Base-by-base conservation (phyloP, 2,888 invertebrate species). In the Temnothorax rugatulus region DNA sequence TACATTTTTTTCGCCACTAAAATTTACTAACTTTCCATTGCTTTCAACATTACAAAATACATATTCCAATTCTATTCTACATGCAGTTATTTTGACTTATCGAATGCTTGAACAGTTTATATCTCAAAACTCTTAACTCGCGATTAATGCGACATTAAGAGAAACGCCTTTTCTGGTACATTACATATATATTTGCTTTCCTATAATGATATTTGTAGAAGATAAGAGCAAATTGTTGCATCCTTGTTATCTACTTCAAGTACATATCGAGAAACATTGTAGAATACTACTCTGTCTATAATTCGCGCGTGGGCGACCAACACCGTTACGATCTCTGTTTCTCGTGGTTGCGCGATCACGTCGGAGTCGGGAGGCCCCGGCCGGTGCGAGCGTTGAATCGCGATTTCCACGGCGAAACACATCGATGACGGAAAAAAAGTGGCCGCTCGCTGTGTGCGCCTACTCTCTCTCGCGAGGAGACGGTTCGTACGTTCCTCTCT, bases 341-440 rank as follows among this genome's bases (percentile, higher is more conserved):
- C 77, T 54, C 44, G 44, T 44, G 71, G 21, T 57, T 57, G 44
- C 71, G 79, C 57, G 71, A 66, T 52, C 61, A 50, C 47, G 61
- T 21, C 34, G 38, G 73, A n/a, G 21, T 38, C 76, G 41, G 52
- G 13, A 13, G 44, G 44, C 4, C 4, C 34, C 34, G 7, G 75
- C 59, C 54, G 68, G 68, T 41, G 71, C 59, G 84, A 38, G 71
- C 79, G 66, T 88, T 88, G 88, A 88, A 88, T 88, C 71, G 79
- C 44, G 73, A 81, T 82, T 86, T 84, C 82, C 74, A 82, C 84
- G 50, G 74, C 38, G 59, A 81, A 75, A 79, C 79, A 74, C 82
- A 74, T 82, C 75, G 76, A 54, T 38, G 79, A 79, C 44, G 88
- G 66, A 84, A 88, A 82, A 34, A 54, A 59, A 57, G 47, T 34